Conservation (phyloP, 2,113 vertebrate species). For the Haemorhous mexicanus region DNA sequence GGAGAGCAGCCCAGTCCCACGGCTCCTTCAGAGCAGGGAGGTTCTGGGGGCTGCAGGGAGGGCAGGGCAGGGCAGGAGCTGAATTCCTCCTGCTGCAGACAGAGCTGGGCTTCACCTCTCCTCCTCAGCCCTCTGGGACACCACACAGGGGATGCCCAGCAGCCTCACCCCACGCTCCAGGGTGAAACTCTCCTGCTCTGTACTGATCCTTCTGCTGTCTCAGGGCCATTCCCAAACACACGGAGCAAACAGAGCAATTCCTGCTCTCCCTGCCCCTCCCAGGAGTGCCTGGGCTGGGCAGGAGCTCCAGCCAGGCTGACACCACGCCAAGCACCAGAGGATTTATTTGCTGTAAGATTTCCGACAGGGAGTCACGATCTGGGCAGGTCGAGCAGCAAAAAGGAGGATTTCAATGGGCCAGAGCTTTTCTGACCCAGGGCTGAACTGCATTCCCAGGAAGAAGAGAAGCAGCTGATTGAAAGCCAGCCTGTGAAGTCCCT, state of each 20-base stretch:
- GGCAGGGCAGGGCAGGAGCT: background rate
- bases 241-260: background rate
- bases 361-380: background rate
- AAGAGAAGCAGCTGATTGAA: conserved; percentile 36
- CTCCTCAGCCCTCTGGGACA: background rate
- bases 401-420: background rate
- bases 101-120: background rate
- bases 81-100: background rate
- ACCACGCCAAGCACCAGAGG: background rate
- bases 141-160: background rate
- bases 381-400: background rate
- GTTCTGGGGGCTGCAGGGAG: background rate
- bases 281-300: fast-evolving
- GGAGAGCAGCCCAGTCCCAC: background rate
- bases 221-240: background rate
- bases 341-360: background rate
- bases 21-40: background rate
- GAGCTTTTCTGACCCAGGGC: background rate
- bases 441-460: conserved; percentile 41
- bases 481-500: background rate
- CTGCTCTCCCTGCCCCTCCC: background rate
- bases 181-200: fast-evolving
- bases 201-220: background rate
- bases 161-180: fast-evolving
- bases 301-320: background rate